These are phyloP conservation scores for Myrmecobius fasciatus DNA, from an alignment of 2,113 vertebrate genomes.

Conservation along the genomic window DNA sequence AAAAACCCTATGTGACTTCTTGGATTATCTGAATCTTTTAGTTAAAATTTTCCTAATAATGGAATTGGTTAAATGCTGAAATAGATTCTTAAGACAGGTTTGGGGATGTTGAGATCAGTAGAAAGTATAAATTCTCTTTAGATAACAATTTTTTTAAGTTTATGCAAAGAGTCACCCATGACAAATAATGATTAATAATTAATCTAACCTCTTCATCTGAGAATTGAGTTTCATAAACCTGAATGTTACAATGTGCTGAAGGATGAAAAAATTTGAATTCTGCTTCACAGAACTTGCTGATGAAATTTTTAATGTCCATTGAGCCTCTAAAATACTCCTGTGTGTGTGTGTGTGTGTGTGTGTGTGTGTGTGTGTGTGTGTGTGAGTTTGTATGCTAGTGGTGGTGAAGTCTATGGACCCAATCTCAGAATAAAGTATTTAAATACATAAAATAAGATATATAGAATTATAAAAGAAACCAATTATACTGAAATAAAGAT, in stretches of 20 bases:
- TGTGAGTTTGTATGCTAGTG: neutral
- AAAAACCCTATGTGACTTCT: conserved; percentile 34
- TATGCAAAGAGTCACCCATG: neutral
- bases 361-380: neutral
- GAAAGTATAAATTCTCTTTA: neutral
- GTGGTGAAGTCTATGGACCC: neutral
- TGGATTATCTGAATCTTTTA: conserved; percentile 15
- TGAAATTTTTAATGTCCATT: neutral
- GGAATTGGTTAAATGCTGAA: neutral
- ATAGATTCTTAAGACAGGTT: neutral
- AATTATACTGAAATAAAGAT: neutral
- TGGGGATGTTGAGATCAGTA: neutral
- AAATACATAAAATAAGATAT: neutral
- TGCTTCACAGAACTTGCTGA: conserved; percentile 19
- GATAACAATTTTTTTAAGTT: neutral
- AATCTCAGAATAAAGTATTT: neutral
- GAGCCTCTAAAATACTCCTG: neutral
- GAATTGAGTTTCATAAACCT: neutral
- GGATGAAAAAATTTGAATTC: conserved; percentile 37
- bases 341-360: neutral
- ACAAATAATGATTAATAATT: conserved; percentile 1
- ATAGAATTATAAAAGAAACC: neutral
- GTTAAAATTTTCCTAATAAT: conserved; percentile 38
- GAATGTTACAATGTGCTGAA: neutral
- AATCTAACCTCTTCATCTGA: conserved; percentile 20